A percentile compares a stretch with the other conserved stretches of the same genome.
Evolutionary conservation across 2,113 vertebrate genomes (phyloP).

Genomic region (Alouatta palliata): DNA sequence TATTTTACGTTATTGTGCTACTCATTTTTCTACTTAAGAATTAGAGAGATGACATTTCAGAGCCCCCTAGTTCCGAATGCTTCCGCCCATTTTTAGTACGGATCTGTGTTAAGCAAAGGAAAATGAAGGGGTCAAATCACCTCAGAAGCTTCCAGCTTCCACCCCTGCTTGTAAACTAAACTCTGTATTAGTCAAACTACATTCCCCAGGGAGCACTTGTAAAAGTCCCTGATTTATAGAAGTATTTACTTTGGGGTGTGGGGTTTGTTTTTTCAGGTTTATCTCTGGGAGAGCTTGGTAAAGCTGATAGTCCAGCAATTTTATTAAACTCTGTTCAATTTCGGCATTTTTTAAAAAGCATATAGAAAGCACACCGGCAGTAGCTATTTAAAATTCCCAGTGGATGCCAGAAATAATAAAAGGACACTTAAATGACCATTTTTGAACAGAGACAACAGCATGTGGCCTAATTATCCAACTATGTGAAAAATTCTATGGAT

Average conservation of each 20-base stretch:
- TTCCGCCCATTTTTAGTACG: background rate
- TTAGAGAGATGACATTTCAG: background rate
- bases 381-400: slow-evolving; percentile 69
- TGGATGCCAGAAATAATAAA: slow-evolving; percentile 72
- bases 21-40: background rate
- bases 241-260: slow-evolving; percentile 35
- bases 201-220: background rate
- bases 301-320: slow-evolving; percentile 65
- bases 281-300: slow-evolving; percentile 60
- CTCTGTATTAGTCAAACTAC: background rate
- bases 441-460: slow-evolving; percentile 67
- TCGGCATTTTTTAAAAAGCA: slow-evolving; percentile 68
- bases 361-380: slow-evolving; percentile 54
- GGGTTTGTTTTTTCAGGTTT: slow-evolving; percentile 62
- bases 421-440: slow-evolving; percentile 66
- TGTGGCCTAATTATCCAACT: slow-evolving; percentile 54
- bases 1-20: background rate
- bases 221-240: slow-evolving; percentile 2
- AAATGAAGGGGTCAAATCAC: background rate
- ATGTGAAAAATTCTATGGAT: slow-evolving; percentile 51
- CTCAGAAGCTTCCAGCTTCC: background rate
- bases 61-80: background rate
- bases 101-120: background rate
- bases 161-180: slow-evolving; percentile 21
- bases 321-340: slow-evolving; percentile 73